Evolutionary conservation across 2,797 vertebrate genomes (phyloP).

Genomic region (Rhinogobio ventralis): DNA sequence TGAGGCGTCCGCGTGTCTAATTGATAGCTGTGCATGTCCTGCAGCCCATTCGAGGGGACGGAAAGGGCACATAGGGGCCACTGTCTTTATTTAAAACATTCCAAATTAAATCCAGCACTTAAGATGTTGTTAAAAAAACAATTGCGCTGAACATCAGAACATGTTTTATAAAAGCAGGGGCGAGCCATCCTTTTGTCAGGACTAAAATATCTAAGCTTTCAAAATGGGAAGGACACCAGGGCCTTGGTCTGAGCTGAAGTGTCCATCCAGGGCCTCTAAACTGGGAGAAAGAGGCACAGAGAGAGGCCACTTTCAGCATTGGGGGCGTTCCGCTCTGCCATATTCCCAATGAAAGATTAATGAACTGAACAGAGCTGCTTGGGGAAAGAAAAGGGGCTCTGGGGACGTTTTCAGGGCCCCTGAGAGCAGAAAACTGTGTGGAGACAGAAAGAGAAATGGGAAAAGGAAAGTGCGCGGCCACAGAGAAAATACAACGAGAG

Average conservation of each 20-base stretch:
- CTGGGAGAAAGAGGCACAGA: constrained; percentile 41
- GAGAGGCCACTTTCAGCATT: constrained; percentile 44
- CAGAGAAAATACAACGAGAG: constrained; percentile 42
- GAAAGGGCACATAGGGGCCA: constrained; percentile 13
- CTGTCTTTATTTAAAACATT: constrained; percentile 31
- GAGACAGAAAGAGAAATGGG: constrained; percentile 46
- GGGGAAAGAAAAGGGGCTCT: constrained; percentile 78
- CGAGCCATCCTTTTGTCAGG: constrained; percentile 56
- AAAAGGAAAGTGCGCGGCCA: constrained; percentile 61
- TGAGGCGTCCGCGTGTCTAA: constrained; percentile 12
- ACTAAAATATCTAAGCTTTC: constrained; percentile 56
- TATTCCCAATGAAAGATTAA: constrained; percentile 86
- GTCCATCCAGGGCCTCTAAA: constrained; percentile 65
- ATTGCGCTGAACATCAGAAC: constrained; percentile 29
- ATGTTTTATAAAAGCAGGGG: constrained; percentile 43
- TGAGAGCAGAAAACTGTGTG: constrained; percentile 76
- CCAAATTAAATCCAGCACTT: constrained; percentile 39
- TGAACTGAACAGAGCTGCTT: constrained; percentile 83
- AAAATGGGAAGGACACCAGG: constrained; percentile 35
- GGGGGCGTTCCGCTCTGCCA: constrained; percentile 74
- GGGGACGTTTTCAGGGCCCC: constrained; percentile 81
- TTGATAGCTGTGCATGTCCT: constrained; percentile 32
- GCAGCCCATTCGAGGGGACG: background rate
- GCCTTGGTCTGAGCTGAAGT: constrained; percentile 47
- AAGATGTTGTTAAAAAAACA: constrained; percentile 42